Conservation (phyloP, 2,113 vertebrate species). For the Tauraco erythrolophus region DNA sequence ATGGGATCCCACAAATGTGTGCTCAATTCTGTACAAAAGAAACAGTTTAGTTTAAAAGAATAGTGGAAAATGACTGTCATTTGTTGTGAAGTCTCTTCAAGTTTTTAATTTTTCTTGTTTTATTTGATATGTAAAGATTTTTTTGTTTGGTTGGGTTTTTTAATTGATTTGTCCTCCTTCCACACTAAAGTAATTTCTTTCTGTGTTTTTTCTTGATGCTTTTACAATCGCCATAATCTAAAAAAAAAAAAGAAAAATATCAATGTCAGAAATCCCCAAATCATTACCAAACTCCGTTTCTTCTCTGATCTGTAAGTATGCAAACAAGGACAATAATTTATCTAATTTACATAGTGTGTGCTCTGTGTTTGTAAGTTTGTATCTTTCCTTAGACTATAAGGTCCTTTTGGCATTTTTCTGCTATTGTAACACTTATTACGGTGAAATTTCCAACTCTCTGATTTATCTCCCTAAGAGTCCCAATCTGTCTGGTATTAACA, state of each 20-base stretch:
- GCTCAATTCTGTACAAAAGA: background rate
- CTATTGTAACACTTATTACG: background rate
- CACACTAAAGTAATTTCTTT: background rate
- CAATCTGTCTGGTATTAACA: background rate
- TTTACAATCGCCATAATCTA: background rate
- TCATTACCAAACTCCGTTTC: background rate
- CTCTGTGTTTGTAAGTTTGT: background rate
- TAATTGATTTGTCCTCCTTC: background rate
- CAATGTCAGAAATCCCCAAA: background rate
- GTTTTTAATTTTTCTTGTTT: background rate
- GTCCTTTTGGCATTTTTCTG: background rate
- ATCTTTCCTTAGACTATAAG: background rate
- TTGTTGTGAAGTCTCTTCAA: background rate
- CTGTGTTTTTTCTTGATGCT: background rate
- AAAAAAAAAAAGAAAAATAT: background rate
- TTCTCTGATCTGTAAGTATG: background rate
- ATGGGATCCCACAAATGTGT: background rate
- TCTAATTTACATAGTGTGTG: background rate
- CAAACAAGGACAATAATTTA: background rate
- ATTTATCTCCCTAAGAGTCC: background rate
- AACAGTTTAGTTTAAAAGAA: background rate
- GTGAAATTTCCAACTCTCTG: background rate
- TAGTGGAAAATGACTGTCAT: background rate
- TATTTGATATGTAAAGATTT: background rate
- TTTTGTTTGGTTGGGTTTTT: background rate